Evolutionary conservation across 2,797 vertebrate species (phyloP).

Genomic region (Myiothlypis coronata): DNA sequence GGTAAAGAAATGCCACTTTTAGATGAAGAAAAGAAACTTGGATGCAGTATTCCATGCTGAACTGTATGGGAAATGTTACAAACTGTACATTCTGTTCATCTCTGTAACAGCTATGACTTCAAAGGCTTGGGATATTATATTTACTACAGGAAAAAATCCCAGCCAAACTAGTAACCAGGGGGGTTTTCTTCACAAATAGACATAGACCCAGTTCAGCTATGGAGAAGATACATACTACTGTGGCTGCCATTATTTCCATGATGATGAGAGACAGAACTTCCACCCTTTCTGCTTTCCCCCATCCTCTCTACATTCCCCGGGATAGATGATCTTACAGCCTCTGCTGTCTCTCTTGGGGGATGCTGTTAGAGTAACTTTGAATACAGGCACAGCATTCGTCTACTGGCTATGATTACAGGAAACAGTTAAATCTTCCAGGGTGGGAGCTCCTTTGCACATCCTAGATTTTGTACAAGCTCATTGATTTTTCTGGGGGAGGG

Average conservation of each 20-base stretch:
- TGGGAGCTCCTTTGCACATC: neutral
- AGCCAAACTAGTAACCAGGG: neutral
- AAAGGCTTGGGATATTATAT: neutral
- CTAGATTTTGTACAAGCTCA: neutral
- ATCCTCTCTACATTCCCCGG: fast-evolving
- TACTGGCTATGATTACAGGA: neutral
- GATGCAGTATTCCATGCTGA: neutral
- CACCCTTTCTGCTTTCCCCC: neutral
- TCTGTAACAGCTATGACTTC: neutral
- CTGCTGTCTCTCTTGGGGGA: neutral
- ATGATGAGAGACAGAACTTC: neutral
- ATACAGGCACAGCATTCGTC: neutral
- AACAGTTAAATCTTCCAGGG: neutral
- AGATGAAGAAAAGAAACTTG: neutral
- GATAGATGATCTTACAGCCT: neutral
- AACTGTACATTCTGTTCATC: neutral
- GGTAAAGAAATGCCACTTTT: neutral
- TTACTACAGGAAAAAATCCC: neutral
- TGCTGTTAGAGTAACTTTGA: neutral
- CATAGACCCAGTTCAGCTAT: neutral
- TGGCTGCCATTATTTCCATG: neutral
- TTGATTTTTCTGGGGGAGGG: neutral
- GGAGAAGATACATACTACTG: neutral
- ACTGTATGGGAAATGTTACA: neutral
- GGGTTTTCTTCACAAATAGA: neutral